Evolutionary conservation across 2,797 vertebrate genomes (phyloP).

Genomic region (Sebastiscus tertius): DNA sequence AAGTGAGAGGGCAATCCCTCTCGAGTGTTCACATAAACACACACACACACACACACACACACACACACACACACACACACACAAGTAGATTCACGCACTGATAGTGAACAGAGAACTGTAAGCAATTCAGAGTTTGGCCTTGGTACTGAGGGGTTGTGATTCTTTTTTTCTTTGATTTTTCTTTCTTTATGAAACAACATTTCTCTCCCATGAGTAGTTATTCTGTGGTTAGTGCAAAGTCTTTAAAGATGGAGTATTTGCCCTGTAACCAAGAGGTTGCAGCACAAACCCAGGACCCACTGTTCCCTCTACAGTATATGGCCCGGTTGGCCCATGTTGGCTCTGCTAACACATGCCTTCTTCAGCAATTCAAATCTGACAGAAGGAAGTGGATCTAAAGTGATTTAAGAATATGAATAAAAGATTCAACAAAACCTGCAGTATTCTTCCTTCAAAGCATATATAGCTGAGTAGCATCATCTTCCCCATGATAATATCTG

Average conservation of each 20-base stretch:
- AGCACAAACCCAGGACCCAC: slow-evolving; percentile 8
- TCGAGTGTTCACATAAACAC: slow-evolving; percentile 1
- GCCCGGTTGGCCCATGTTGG: neutral
- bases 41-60: slow-evolving; percentile 16
- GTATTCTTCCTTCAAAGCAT: slow-evolving; percentile 36
- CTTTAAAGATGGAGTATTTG: slow-evolving; percentile 59
- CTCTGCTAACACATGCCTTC: slow-evolving; percentile 34
- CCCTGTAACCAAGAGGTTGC: slow-evolving; percentile 52
- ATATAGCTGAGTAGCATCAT: slow-evolving; percentile 25
- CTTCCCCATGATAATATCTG: slow-evolving; percentile 42
- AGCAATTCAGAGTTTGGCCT: slow-evolving; percentile 49
- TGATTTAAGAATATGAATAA: slow-evolving; percentile 54
- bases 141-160: slow-evolving; percentile 28
- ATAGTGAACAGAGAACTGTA: slow-evolving; percentile 54
- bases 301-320: slow-evolving; percentile 14
- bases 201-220: slow-evolving; percentile 50
- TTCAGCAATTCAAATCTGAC: slow-evolving; percentile 22
- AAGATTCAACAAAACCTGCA: slow-evolving; percentile 44
- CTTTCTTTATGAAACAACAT: slow-evolving; percentile 53
- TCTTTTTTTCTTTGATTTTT: slow-evolving; percentile 29
- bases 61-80: slow-evolving; percentile 14
- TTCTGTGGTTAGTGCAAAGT: slow-evolving; percentile 56
- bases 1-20: slow-evolving; percentile 1
- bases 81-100: slow-evolving; percentile 37
- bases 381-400: slow-evolving; percentile 49